phyloP scores from a whole-genome alignment of 2,888 invertebrate species.

The Eupithecia inturbata region DNA sequence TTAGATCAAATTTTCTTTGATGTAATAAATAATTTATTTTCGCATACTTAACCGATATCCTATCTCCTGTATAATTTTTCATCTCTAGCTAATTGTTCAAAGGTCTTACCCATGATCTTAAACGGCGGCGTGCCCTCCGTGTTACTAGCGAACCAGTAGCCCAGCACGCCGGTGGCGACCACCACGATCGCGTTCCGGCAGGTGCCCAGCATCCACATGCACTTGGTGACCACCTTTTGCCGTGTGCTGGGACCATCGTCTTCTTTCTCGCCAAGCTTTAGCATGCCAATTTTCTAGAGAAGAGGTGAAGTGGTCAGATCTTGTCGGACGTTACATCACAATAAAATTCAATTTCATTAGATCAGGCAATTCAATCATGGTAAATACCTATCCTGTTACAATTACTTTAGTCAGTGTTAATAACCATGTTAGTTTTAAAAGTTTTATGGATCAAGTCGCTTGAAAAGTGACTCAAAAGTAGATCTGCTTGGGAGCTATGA shows the following conservation, averaged over 20 bases:
- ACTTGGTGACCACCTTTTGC: constrained; percentile 86
- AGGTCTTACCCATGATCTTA: constrained; percentile 86
- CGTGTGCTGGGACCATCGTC: constrained; percentile 80
- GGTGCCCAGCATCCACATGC: constrained; percentile 90
- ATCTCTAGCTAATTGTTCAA: neutral
- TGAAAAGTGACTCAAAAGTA: neutral
- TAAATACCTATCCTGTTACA: too few species aligned
- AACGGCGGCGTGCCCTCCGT: constrained; percentile 84
- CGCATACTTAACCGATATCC: neutral
- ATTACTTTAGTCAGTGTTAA: too few species aligned
- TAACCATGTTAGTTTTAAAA: too few species aligned
- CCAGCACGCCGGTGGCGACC: constrained; percentile 88
- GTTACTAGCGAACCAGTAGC: constrained; percentile 84
- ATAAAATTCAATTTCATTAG: too few species aligned
- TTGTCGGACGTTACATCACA: neutral
- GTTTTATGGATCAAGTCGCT: too few species aligned
- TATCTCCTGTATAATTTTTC: too few species aligned
- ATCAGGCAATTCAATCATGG: too few species aligned
- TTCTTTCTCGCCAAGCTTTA: constrained; percentile 84
- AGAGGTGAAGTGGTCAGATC: constrained; percentile 1
- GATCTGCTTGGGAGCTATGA: neutral
- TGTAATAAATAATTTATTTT: neutral
- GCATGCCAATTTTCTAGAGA: constrained; percentile 86
- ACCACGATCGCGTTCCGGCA: constrained; percentile 94
- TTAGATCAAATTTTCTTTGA: neutral